phyloP scores from a whole-genome alignment of 1,140 invertebrate species.

The Drosophila virilis region DNA sequence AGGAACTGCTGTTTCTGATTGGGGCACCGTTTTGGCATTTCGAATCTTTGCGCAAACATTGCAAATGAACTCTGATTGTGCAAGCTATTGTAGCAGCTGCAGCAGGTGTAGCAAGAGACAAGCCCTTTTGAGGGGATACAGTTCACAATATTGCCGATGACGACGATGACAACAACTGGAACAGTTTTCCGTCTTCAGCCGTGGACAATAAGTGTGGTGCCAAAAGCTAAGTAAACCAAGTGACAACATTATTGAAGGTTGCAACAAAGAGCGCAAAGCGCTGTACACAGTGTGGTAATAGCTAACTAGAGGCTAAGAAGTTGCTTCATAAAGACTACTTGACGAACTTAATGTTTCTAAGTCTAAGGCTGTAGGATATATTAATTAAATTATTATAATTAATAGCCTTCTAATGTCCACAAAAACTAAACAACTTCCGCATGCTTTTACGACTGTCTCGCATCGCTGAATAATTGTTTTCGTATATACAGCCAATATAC shows the following conservation, averaged over 20 bases:
- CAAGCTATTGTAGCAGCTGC: conserved; percentile 31
- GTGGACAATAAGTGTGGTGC: neutral
- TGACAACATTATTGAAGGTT: neutral
- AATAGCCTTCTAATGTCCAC: too few species aligned
- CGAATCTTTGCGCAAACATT: conserved; percentile 66
- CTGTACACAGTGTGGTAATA: neutral
- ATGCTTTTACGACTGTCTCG: too few species aligned
- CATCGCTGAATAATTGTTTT: too few species aligned
- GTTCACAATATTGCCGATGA: conserved; percentile 27
- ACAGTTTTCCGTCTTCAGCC: neutral
- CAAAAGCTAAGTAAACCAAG: neutral
- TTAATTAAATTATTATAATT: too few species aligned
- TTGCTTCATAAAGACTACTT: too few species aligned
- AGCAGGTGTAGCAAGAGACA: neutral
- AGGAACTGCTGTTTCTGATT: conserved; percentile 38
- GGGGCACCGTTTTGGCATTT: conserved; percentile 52
- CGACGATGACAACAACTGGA: neutral
- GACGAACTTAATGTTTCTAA: too few species aligned
- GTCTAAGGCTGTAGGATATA: too few species aligned
- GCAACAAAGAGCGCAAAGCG: neutral
- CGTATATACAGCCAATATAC: too few species aligned
- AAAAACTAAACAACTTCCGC: too few species aligned
- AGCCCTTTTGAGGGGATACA: conserved; percentile 10
- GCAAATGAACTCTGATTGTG: conserved; percentile 69
- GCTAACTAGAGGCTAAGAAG: too few species aligned